Conservation (phyloP, 1,140 invertebrate genomes). For the Latrodectus geometricus region DNA sequence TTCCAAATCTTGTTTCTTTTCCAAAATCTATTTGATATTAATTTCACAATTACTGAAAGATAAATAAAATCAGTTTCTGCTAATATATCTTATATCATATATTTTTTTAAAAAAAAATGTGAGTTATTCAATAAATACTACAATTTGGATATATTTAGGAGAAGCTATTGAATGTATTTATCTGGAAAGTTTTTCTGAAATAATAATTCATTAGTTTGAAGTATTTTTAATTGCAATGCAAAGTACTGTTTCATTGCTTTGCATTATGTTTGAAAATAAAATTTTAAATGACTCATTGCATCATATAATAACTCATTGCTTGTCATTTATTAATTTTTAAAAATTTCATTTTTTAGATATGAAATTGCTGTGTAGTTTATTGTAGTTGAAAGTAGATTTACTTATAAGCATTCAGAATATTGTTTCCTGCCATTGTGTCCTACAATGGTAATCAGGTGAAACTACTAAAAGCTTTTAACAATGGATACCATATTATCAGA, state of each 20-base stretch:
- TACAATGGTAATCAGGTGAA: constrained; percentile 1
- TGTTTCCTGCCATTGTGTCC: neutral
- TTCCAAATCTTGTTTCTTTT: no score
- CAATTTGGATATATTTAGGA: neutral
- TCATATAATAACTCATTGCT: neutral
- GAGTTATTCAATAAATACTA: no score
- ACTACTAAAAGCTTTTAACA: neutral
- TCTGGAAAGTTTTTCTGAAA: neutral
- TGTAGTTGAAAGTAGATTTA: no score
- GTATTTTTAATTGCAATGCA: no score
- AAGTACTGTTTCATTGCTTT: neutral
- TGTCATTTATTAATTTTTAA: neutral
- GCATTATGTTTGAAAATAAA: neutral
- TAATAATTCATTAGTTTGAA: neutral
- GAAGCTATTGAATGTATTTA: neutral
- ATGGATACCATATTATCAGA: constrained; percentile 66
- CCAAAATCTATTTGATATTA: no score
- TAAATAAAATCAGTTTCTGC: no score
- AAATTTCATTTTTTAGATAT: no score
- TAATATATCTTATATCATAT: no score
- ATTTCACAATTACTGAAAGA: no score
- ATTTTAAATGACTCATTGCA: neutral
- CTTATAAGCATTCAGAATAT: no score
- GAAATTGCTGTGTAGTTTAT: no score
- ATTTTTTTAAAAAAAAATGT: no score